Base-by-base conservation (phyloP, 2,113 vertebrate species). In the Ceyx margarethae region DNA sequence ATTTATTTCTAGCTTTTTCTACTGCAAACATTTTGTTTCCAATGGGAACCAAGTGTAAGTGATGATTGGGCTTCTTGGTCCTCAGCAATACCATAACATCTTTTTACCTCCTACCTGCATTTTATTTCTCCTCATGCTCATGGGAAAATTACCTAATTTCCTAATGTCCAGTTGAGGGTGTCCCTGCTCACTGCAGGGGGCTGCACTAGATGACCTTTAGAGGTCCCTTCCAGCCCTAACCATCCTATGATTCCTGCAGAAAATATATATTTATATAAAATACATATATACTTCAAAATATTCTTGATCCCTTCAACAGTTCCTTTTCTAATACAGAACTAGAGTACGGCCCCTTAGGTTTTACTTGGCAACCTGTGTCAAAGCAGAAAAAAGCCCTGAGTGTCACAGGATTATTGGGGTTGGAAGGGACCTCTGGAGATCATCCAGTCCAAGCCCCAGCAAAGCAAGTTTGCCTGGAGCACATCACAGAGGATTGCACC, bases 261-360 rank as follows among this genome's bases (percentile, higher is more conserved):
- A 37, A 37, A 37, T 37, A 37, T 37, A 37, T 37, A 37, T 37
- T 37, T 37, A 37, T 37, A 37, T 37, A 37, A 37, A 37, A 93
- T 42, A 66, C 20, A 66, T 25, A 18, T 26, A 19, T 33, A 73
- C 40, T 74, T 73, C 40, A 85, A 73, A 85, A 89, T 92, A 91
- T 50, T 85, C 64, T 35, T n/a, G 48, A 81, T 92, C 77, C 58
- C 50, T 89, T 91, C 89, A 78, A 84, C 56, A 71, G 85, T 77
- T 74, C 28, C 12, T 88, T 82, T 90, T 83, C 88, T 94, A 78
- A 80, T 78, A 94, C 65, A 4, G 1, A 85, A 40, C 19, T 83
- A 61, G 35, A 83, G 40, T 48, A 83, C 23, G 81, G 56, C 14
- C 72, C 40, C 56, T 43, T 11, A 46, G 31, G 26, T 91, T 91